These are phyloP conservation scores for Tupaia tana DNA, from an alignment of 2,113 vertebrate genomes.

Conservation along the genomic window DNA sequence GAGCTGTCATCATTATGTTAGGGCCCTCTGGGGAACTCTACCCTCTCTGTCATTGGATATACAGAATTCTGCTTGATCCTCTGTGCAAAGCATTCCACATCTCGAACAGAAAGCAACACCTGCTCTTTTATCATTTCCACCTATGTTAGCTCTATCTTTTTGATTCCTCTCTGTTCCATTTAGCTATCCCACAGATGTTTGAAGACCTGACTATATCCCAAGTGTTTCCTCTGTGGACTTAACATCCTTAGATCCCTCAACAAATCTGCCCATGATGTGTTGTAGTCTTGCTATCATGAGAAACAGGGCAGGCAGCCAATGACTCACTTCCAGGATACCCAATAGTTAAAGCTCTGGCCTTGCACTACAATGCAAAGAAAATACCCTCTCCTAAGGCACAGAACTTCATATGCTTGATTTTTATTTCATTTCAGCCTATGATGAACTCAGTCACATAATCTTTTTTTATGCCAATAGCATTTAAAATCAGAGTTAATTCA, in stretches of 20 bases:
- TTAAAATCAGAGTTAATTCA: slow-evolving; percentile 9
- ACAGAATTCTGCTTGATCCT: neutral
- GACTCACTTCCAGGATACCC: neutral
- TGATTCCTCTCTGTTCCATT: neutral
- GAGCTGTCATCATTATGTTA: neutral
- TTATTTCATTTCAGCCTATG: slow-evolving; percentile 13
- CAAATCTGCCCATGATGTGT: neutral
- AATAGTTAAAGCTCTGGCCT: neutral
- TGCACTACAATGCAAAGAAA: neutral
- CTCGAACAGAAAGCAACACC: neutral
- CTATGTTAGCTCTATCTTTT: neutral
- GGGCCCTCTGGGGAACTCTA: neutral
- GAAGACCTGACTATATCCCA: neutral
- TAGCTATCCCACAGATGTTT: neutral
- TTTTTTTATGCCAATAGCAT: neutral
- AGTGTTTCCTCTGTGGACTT: neutral
- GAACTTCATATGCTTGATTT: neutral
- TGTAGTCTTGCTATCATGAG: neutral
- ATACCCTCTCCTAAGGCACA: fast-evolving
- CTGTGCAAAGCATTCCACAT: neutral
- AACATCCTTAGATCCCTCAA: neutral
- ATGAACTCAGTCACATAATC: slow-evolving; percentile 29
- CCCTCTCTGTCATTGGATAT: neutral
- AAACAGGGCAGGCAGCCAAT: no score
- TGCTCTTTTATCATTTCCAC: neutral